Base-by-base conservation (phyloP, 2,888 invertebrate species). In the Neoitamus cyanurus region DNA sequence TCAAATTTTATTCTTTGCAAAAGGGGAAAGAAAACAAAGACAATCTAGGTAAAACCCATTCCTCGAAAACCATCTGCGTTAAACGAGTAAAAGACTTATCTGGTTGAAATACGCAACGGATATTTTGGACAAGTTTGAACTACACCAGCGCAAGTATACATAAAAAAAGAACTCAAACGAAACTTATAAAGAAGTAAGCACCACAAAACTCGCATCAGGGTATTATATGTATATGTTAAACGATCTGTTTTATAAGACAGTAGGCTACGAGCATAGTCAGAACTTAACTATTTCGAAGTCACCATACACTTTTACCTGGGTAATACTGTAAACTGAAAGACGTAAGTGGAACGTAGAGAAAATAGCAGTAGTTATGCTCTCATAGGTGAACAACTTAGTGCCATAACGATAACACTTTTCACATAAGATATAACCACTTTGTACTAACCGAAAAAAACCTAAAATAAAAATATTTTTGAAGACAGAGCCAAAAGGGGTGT, bases 331-430 rank as follows among this genome's bases (percentile, higher is more conserved):
- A 78, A 31, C 30, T 48, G 58, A 78, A 42, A 30, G 31, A 78
- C 46, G 42, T 75, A 20, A 77, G 11, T 13, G 31, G 25, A 58
- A 78, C 11, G 28, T 34, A 31, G 73, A 36, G 36, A 34, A 73
- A 25, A 25, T 73, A 15, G 73, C 28, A 77, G 31, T 34, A 73
- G 34, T 37, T 78, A 78, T 31, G 25, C 78, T 70, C 78, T 48
- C 58, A 31, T 78, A 78, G 58, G 78, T 78, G 78, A 78, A 78
- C 78, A 31, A 78, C 48, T 31, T 78, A 78, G 78, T 78, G 78
- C 78, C 78, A 78, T 78, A 78, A 78, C 31, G 31, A 48, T 78
- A 78, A 78, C 78, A 78, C 78, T 46, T 48, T 78, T 75, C 46
- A 31, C 48, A 58, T 78, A 78, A 77, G 77, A 28, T 78, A 78